Conservation (phyloP, 2,797 vertebrate species). For the Falco peregrinus region DNA sequence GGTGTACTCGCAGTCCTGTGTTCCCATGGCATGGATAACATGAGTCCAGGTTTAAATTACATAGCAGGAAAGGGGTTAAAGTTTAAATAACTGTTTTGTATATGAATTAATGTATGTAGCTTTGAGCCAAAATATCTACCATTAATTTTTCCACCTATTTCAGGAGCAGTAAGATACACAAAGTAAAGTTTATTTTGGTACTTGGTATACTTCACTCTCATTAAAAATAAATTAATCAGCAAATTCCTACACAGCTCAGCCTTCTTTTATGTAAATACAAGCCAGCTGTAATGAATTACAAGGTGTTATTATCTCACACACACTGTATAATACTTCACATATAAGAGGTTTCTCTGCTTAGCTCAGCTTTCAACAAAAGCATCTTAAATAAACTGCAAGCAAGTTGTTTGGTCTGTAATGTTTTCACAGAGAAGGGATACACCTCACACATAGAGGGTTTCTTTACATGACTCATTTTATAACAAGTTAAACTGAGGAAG, state of each 20-base stretch:
- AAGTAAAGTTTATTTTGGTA: slow-evolving; percentile 84
- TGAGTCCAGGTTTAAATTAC: background rate
- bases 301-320: slow-evolving; percentile 81
- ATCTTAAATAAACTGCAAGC: slow-evolving; percentile 83
- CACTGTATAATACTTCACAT: slow-evolving; percentile 75
- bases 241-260: slow-evolving; percentile 82
- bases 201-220: slow-evolving; percentile 83
- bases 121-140: slow-evolving; percentile 80
- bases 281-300: slow-evolving; percentile 84
- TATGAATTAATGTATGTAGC: slow-evolving; percentile 79
- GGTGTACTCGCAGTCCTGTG: background rate
- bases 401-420: slow-evolving; percentile 82
- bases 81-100: slow-evolving; percentile 79
- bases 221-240: slow-evolving; percentile 88
- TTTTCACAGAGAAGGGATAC: slow-evolving; percentile 82
- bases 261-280: slow-evolving; percentile 84
- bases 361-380: slow-evolving; percentile 81
- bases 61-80: slow-evolving; percentile 75
- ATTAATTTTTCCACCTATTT: slow-evolving; percentile 86
- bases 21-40: slow-evolving; percentile 31
- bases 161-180: slow-evolving; percentile 83
- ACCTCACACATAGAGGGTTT: slow-evolving; percentile 79
- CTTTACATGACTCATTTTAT: slow-evolving; percentile 83
- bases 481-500: slow-evolving; percentile 81
- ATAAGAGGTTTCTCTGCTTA: slow-evolving; percentile 75